A percentile compares a stretch with the other conserved stretches of the same genome.
These are phyloP conservation scores for Microctenopoma lineatum DNA, from an alignment of 2,797 vertebrate species.

Conservation along the genomic window DNA sequence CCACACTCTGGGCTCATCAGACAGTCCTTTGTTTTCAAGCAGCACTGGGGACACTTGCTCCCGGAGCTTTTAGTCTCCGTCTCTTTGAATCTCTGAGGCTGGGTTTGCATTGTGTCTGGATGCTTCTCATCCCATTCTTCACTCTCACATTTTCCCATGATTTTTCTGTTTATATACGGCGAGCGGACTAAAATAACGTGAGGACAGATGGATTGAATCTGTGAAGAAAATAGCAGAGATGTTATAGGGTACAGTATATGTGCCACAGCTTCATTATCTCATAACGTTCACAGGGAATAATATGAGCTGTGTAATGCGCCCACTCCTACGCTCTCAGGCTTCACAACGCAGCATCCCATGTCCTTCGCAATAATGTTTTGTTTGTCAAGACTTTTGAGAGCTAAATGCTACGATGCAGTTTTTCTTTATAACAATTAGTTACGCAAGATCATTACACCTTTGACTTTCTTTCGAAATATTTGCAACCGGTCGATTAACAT, in stretches of 20 bases:
- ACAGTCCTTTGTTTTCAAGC: slow-evolving; percentile 64
- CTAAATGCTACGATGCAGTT: background rate
- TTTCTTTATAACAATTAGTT: background rate
- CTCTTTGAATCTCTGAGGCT: slow-evolving; percentile 43
- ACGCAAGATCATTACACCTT: slow-evolving; percentile 5
- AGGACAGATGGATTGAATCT: slow-evolving; percentile 22
- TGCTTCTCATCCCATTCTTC: slow-evolving; percentile 66
- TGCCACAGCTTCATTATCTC: background rate
- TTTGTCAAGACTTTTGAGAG: slow-evolving; percentile 1
- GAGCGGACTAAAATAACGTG: background rate
- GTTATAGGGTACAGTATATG: background rate
- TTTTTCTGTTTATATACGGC: background rate
- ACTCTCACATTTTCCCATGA: slow-evolving; percentile 62
- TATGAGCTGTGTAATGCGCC: background rate
- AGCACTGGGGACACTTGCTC: slow-evolving; percentile 71
- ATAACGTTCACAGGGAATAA: slow-evolving; percentile 13
- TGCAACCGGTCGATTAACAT: slow-evolving; percentile 24
- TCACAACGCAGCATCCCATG: slow-evolving; percentile 10
- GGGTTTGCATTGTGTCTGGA: slow-evolving; percentile 39
- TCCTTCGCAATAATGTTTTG: slow-evolving; percentile 13
- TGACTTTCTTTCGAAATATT: slow-evolving; percentile 13
- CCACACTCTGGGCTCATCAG: slow-evolving; percentile 80
- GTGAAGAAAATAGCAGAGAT: slow-evolving; percentile 7
- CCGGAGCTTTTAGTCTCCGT: background rate
- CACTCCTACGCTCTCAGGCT: background rate